Conservation (phyloP, 2,797 vertebrate genomes). For the Pyrocephalus nanus region DNA sequence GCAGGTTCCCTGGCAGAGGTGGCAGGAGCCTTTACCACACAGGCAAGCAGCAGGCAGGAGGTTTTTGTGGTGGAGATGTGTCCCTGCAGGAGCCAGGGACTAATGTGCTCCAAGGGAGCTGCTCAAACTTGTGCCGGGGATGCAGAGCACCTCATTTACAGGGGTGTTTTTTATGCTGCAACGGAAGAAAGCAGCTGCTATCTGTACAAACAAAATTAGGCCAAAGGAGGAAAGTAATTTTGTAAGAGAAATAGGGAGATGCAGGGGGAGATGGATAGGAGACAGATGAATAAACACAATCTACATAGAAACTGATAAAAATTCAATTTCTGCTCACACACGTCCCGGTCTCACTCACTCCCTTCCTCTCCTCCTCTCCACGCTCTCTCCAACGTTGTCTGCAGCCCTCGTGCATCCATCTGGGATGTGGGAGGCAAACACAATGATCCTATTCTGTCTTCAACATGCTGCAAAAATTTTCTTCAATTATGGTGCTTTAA, state of each 20-base stretch:
- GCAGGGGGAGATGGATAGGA: slow-evolving; percentile 65
- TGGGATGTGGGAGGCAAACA: slow-evolving; percentile 71
- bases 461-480: background rate
- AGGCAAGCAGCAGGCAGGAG: background rate
- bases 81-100: background rate
- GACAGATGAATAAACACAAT: slow-evolving; percentile 72
- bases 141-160: slow-evolving; percentile 7
- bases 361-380: slow-evolving; percentile 39
- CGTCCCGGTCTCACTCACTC: slow-evolving; percentile 41
- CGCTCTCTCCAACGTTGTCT: slow-evolving; percentile 18
- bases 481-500: background rate
- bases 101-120: background rate
- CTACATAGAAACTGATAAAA: slow-evolving; percentile 70
- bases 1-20: background rate
- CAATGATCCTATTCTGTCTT: slow-evolving; percentile 45
- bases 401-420: slow-evolving; percentile 66
- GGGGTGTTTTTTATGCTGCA: background rate
- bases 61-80: background rate
- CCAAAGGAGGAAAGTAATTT: slow-evolving; percentile 70
- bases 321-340: slow-evolving; percentile 65
- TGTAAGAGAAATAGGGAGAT: slow-evolving; percentile 56
- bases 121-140: background rate
- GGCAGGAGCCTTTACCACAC: background rate
- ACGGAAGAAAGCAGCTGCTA: slow-evolving; percentile 64
- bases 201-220: slow-evolving; percentile 71